Conservation (phyloP, 1,140 invertebrate species). For the Littorina saxatilis region DNA sequence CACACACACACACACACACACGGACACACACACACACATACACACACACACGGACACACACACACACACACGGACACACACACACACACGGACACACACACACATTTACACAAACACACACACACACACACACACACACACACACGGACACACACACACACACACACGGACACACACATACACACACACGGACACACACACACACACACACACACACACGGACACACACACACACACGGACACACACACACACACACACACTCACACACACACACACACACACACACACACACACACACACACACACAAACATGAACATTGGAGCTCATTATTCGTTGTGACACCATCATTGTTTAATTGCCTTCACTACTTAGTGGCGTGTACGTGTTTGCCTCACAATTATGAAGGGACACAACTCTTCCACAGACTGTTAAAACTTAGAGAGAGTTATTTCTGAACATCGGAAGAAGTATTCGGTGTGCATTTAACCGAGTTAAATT, state of each 20-base stretch:
- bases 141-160: too few species aligned
- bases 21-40: background rate
- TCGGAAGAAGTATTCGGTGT: too few species aligned
- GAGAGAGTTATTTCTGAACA: too few species aligned
- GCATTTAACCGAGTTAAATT: too few species aligned
- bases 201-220: slow-evolving; percentile 13
- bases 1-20: slow-evolving; percentile 24
- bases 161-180: background rate
- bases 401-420: too few species aligned
- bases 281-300: slow-evolving; percentile 19
- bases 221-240: background rate
- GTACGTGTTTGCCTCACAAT: too few species aligned
- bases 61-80: background rate
- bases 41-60: background rate
- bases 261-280: background rate
- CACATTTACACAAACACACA: too few species aligned
- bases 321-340: too few species aligned
- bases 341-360: too few species aligned
- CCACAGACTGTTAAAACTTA: too few species aligned
- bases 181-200: background rate
- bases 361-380: too few species aligned
- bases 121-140: too few species aligned
- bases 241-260: background rate
- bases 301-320: slow-evolving; percentile 11
- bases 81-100: background rate